Evolutionary conservation across 2,888 invertebrate species (phyloP), one percentile per base, ranked within the genome.

Genomic region (Julus scanicus): DNA sequence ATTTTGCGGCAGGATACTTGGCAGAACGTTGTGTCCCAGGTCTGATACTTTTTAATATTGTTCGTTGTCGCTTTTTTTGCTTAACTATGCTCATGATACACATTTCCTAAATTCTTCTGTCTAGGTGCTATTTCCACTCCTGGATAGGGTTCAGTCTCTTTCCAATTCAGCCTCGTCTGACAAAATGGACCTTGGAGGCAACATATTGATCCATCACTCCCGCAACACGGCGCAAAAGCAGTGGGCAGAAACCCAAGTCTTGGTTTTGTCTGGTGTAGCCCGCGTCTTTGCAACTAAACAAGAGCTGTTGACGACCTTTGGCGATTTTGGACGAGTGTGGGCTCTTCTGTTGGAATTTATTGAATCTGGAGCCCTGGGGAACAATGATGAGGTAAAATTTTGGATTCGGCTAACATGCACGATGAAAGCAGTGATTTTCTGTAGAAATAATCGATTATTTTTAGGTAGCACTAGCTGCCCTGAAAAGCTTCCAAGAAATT

Each of bases 161-260:
- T 94, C 94, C 80, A 93, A 92, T 89, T 92, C 92, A 39, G 94
- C 94, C 5, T 93, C 94, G 84, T 93, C 92, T 89, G 93, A 93
- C 89, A 96, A 96, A 91, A 97, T 97, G 86, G 97, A 97, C 91
- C 96, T 97, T 0, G 97, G 97, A 84, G 97, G 96, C 89, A 98
- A 98, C 91, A 98, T 99, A 90, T 94, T 99, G 6, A 99, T 99
- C 91, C 99, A 99, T 92, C 99, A 99, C 93, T 97, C 99, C 0
- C 94, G 99, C 89, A 99, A 99, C 92, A 99, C 99, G 0, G 99
- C 99, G 86, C 98, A 98, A 92, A 99, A 99, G 91, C 99, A 99
- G 91, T 99, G 99, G 99, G 98, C 99, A 0, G 99, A 99, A 93
- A 99, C 99, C 0, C 97, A 98, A 94, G 98, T 97, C 71, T 92